These are phyloP conservation scores for Frieseomelitta varia DNA, from an alignment of 1,140 invertebrate species.

Conservation along the genomic window DNA sequence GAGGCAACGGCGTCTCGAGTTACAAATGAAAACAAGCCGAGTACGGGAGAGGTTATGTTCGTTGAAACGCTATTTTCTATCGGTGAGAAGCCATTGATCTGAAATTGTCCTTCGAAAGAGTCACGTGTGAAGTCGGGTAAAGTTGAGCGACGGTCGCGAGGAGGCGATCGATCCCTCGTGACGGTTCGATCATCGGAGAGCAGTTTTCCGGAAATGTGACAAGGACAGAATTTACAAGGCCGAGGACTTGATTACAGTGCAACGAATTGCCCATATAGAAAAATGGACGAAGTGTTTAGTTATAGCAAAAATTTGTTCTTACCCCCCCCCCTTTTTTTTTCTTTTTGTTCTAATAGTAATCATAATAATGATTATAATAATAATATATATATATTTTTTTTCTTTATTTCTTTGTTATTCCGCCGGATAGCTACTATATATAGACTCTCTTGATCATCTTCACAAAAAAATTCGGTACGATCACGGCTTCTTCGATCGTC, in stretches of 20 bases:
- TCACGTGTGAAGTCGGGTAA: no score
- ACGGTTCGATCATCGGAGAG: conserved; percentile 20
- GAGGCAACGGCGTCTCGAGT: not conserved
- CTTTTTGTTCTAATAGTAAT: conserved; percentile 42
- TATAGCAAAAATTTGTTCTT: conserved; percentile 69
- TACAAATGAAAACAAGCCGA: not conserved
- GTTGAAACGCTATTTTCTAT: not conserved
- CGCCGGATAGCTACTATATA: conserved; percentile 53
- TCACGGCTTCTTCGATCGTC: conserved; percentile 60
- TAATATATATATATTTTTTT: conserved; percentile 52
- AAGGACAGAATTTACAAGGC: conserved; percentile 68
- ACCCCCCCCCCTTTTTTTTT: not conserved
- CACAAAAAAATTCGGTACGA: conserved; percentile 55
- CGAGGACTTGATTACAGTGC: conserved; percentile 67
- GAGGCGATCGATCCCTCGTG: conserved; percentile 5
- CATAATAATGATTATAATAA: conserved; percentile 50
- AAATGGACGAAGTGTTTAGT: conserved; percentile 72
- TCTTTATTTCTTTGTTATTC: conserved; percentile 51
- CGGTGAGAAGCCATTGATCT: not conserved
- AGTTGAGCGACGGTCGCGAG: not conserved
- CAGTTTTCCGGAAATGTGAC: conserved; percentile 46
- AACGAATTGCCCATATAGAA: conserved; percentile 73
- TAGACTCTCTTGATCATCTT: conserved; percentile 51
- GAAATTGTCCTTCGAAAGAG: not conserved
- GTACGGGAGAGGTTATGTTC: not conserved